Percentiles rank a stretch among this genome's conserved stretches.
Conservation (phyloP, 2,888 invertebrate genomes). For the Agonopterix alstromeriana region DNA sequence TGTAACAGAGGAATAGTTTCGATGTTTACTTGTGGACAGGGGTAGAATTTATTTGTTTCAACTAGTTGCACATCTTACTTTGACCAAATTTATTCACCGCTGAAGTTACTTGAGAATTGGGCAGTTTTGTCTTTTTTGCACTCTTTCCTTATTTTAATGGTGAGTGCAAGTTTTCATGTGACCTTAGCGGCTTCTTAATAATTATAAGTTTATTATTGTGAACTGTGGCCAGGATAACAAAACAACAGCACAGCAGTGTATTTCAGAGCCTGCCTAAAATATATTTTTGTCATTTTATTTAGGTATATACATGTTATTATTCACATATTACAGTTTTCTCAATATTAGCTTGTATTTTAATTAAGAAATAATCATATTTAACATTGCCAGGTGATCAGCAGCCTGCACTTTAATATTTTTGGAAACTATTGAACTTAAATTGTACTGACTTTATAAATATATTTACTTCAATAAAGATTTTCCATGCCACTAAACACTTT, state of each 20-base stretch:
- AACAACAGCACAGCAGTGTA: slow-evolving; percentile 71
- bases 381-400: slow-evolving; percentile 78
- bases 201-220: slow-evolving; percentile 68
- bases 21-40: slow-evolving; percentile 44
- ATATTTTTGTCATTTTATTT: slow-evolving; percentile 78
- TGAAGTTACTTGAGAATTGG: slow-evolving; percentile 58
- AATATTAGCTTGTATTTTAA: slow-evolving; percentile 79
- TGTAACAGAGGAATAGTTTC: slow-evolving; percentile 27
- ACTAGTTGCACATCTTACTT: slow-evolving; percentile 72
- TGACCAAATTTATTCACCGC: slow-evolving; percentile 63
- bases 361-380: slow-evolving; percentile 79
- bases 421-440: slow-evolving; percentile 79
- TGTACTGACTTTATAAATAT: slow-evolving; percentile 79
- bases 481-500: slow-evolving; percentile 69
- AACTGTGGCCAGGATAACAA: slow-evolving; percentile 73
- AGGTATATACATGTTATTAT: slow-evolving; percentile 77
- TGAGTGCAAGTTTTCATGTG: slow-evolving; percentile 57
- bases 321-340: slow-evolving; percentile 78
- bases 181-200: slow-evolving; percentile 57
- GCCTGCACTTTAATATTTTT: slow-evolving; percentile 79
- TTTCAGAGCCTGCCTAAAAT: slow-evolving; percentile 75
- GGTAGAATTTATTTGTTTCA: slow-evolving; percentile 38
- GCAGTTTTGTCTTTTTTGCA: slow-evolving; percentile 38
- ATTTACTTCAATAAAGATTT: slow-evolving; percentile 79
- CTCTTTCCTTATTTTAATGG: slow-evolving; percentile 40